Percentiles rank a stretch among this genome's conserved stretches.
phyloP scores from a whole-genome alignment of 2,797 vertebrate genomes.

The Chaunax sp. region DNA sequence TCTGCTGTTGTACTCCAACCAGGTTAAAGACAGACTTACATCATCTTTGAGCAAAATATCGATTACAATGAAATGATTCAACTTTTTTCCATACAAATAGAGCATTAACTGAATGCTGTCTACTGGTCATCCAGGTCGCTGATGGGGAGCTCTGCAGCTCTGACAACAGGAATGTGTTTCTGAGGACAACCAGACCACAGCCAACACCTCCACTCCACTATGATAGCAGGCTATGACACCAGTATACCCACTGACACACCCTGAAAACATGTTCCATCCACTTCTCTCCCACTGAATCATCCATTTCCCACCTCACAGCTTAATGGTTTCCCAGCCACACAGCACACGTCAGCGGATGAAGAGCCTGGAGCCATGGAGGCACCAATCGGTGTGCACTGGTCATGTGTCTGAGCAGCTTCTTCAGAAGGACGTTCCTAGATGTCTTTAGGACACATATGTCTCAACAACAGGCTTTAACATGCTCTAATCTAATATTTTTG shows the following conservation, averaged over 20 bases:
- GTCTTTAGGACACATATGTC: neutral
- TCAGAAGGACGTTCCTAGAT: neutral
- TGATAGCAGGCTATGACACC: constrained; percentile 4
- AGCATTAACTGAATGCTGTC: too few species aligned
- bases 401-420: neutral
- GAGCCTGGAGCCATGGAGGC: neutral
- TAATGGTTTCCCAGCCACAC: neutral
- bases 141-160: constrained; percentile 22
- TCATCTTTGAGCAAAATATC: too few species aligned
- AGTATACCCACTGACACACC: neutral
- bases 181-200: constrained; percentile 56
- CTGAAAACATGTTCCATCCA: constrained; percentile 8
- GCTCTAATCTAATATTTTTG: neutral
- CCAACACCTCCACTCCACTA: too few species aligned
- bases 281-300: constrained; percentile 15
- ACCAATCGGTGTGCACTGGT: neutral
- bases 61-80: too few species aligned
- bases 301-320: neutral
- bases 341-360: neutral
- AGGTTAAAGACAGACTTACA: too few species aligned
- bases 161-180: constrained; percentile 64
- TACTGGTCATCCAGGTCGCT: too few species aligned
- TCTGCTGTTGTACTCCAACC: too few species aligned
- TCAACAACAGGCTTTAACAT: neutral
- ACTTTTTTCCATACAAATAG: too few species aligned